These are phyloP conservation scores for Cotesia glomerata DNA, from an alignment of 1,140 invertebrate genomes.

Conservation along the genomic window DNA sequence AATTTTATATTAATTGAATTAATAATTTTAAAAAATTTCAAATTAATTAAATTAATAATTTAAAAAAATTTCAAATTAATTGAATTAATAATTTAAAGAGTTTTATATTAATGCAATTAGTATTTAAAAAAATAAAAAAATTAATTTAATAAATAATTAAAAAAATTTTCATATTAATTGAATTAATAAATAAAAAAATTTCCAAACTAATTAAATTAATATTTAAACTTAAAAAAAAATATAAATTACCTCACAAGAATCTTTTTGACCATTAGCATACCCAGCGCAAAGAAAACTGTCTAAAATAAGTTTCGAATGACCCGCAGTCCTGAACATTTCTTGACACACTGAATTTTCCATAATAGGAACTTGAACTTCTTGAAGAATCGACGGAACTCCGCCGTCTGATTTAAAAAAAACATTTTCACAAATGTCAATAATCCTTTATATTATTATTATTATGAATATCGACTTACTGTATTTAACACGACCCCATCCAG, in stretches of 20 bases:
- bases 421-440: neutral
- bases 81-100: too few species aligned
- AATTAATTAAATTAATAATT: too few species aligned
- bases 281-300: slow-evolving; percentile 93
- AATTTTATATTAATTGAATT: too few species aligned
- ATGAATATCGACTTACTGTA: slow-evolving; percentile 63
- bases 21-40: too few species aligned
- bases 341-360: slow-evolving; percentile 91
- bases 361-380: slow-evolving; percentile 91
- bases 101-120: too few species aligned
- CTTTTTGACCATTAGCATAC: slow-evolving; percentile 89
- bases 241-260: slow-evolving; percentile 87
- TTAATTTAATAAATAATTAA: too few species aligned
- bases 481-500: slow-evolving; percentile 75
- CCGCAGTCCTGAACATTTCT: slow-evolving; percentile 90
- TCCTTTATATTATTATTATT: neutral
- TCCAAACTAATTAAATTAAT: too few species aligned
- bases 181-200: too few species aligned
- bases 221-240: neutral
- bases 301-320: slow-evolving; percentile 85
- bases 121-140: too few species aligned
- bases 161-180: too few species aligned
- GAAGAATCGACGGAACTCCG: slow-evolving; percentile 84
- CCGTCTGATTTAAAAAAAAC: slow-evolving; percentile 67
- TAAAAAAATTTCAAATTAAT: too few species aligned